A percentile compares a stretch with the other conserved stretches of the same genome.
Conservation (phyloP, 35 echinoderm and acorn worm genomes). For the Apostichopus californicus region DNA sequence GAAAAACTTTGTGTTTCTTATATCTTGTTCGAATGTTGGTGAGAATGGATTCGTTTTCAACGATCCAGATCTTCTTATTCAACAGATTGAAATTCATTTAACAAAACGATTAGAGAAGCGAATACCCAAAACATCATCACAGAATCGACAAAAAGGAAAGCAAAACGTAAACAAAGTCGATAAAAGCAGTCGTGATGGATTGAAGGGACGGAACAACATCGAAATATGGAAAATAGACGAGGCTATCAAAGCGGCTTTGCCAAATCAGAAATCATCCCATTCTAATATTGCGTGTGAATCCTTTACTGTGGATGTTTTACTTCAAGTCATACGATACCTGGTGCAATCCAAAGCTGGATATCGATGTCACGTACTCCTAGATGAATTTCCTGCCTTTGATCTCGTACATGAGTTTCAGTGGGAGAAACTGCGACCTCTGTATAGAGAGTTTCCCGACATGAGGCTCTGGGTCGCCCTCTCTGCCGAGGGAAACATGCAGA, state of each 20-base stretch:
- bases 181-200: neutral
- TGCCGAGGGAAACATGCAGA: conserved; percentile 20
- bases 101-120: neutral
- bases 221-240: conserved; percentile 21
- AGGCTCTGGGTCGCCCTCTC: conserved; percentile 21
- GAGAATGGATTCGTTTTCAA: conserved; percentile 32
- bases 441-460: conserved; percentile 6
- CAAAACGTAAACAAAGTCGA: neutral
- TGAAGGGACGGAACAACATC: neutral
- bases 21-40: conserved; percentile 37
- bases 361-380: neutral
- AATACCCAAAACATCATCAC: neutral
- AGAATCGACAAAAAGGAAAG: neutral
- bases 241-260: conserved; percentile 4
- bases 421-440: neutral
- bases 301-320: neutral
- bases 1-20: neutral
- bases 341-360: neutral
- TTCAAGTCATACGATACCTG: neutral
- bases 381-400: conserved; percentile 26
- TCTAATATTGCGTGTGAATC: conserved; percentile 6
- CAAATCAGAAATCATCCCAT: neutral
- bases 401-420: neutral
- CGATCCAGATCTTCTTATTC: conserved; percentile 21
- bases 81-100: neutral